These are phyloP conservation scores for Myotis vivesi DNA, from an alignment of 2,797 vertebrate genomes.

Conservation along the genomic window DNA sequence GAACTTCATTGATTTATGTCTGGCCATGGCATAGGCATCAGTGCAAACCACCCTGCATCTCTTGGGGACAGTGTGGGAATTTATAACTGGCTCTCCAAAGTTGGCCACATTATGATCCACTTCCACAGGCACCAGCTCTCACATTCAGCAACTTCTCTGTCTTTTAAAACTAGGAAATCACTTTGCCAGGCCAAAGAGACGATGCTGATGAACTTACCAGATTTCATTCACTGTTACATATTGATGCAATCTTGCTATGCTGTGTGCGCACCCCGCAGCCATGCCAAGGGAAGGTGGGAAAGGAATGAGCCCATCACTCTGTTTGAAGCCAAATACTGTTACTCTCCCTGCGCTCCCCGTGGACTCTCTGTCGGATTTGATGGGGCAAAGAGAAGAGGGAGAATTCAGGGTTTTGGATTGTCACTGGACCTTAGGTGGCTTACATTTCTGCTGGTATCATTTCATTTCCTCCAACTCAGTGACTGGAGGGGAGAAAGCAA, in stretches of 20 bases:
- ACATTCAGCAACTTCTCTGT: not conserved
- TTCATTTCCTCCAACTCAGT: not conserved
- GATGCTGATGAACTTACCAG: not conserved
- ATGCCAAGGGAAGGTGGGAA: not conserved
- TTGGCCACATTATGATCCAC: not conserved
- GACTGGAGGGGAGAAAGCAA: not conserved
- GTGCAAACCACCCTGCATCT: not conserved
- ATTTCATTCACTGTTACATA: not conserved
- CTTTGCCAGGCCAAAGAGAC: not conserved
- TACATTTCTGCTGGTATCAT: not conserved
- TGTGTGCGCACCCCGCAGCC: not conserved
- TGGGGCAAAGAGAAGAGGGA: not conserved
- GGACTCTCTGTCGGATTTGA: not conserved
- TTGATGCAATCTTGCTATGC: not conserved
- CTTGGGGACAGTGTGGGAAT: not conserved
- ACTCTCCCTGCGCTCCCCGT: not conserved
- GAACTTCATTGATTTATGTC: conserved; percentile 12
- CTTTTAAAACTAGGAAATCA: conserved; percentile 38
- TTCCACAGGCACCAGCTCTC: not conserved
- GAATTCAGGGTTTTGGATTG: not conserved
- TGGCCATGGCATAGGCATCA: not conserved
- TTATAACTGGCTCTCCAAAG: not conserved
- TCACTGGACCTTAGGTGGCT: not conserved
- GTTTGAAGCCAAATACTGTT: not conserved
- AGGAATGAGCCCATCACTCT: not conserved